Percentiles rank a stretch among this genome's conserved stretches.
Evolutionary conservation across 2,888 invertebrate genomes (phyloP).

Genomic region (Machimus atricapillus): DNA sequence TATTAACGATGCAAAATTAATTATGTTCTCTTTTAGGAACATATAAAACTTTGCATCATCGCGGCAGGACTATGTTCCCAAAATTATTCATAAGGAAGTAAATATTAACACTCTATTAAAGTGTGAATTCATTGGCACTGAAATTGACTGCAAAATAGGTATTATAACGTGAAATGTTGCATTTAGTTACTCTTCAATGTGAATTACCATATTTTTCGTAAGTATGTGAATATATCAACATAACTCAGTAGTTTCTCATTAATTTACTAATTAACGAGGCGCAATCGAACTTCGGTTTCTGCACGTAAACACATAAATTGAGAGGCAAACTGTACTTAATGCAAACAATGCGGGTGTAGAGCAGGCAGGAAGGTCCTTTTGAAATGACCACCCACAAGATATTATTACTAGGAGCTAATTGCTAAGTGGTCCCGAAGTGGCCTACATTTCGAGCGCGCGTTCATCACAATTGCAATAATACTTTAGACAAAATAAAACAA

Average conservation of each 20-base stretch:
- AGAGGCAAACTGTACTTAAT: neutral
- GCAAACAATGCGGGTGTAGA: neutral
- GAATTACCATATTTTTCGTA: constrained; percentile 41
- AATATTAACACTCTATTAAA: neutral
- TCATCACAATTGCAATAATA: constrained; percentile 7
- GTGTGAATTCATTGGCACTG: neutral
- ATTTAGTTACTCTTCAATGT: constrained; percentile 42
- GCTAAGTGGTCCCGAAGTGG: neutral
- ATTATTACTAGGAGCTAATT: neutral
- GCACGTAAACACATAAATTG: constrained; percentile 13
- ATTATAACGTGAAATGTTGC: neutral
- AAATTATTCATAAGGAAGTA: neutral
- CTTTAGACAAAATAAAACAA: neutral
- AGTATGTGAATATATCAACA: neutral
- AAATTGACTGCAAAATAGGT: neutral
- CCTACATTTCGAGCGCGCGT: constrained; percentile 3
- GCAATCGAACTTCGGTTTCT: neutral
- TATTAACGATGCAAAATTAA: neutral
- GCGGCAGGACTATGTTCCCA: neutral
- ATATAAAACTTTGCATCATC: neutral
- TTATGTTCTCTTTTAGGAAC: neutral
- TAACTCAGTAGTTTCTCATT: neutral
- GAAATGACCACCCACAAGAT: neutral
- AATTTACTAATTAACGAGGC: neutral
- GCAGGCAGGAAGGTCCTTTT: neutral